Base-by-base conservation (phyloP, 2,888 invertebrate species). In the Abrostola triplasia region DNA sequence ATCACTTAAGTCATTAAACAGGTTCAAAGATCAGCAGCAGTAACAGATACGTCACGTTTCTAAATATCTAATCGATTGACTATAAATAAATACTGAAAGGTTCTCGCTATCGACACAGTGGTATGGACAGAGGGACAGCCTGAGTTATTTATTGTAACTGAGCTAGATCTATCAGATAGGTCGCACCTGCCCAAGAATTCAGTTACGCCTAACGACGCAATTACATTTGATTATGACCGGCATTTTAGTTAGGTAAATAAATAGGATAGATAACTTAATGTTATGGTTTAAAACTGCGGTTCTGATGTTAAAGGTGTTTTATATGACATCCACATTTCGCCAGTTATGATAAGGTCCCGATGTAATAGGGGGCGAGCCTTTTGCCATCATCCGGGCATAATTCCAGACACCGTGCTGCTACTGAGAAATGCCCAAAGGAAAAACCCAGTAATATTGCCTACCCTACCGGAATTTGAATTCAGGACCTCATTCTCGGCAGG, bases 91-190 rank as follows among this genome's bases (percentile, higher is more conserved):
- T 62, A 67, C 60, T 24, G 56, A 65, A 73, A 63, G 59, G 59
- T 67, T 70, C 48, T 70, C 76, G 51, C 70, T 76, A 77, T 78
- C 79, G 48, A 66, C 48, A 36, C 54, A 52, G 53, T n/a, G 41
- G 62, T 56, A 62, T 41, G n/a, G 62, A 70, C 75, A 73, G 71
- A 75, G 75, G 11, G 56, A 60, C 42, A 53, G 13, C 74, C 61
- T 70, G 76, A 78, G 79, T 77, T 78, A 78, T 77, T 78, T 73
- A 78, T 76, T 78, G 63, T 70, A 53, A 72, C 53, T 12, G 51
- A 60, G 41, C 44, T 36, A 79, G 77, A 76, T 73, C 53, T 59
- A 50, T 38, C 55, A 62, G 77, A 79, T 77, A 79, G 49, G 53
- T n/a, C 36, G 48, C 77, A 77, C 79, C 77, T 77, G 77, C 76